Evolutionary conservation across 2,888 invertebrate species (phyloP).

Genomic region (Anticlea derivata): DNA sequence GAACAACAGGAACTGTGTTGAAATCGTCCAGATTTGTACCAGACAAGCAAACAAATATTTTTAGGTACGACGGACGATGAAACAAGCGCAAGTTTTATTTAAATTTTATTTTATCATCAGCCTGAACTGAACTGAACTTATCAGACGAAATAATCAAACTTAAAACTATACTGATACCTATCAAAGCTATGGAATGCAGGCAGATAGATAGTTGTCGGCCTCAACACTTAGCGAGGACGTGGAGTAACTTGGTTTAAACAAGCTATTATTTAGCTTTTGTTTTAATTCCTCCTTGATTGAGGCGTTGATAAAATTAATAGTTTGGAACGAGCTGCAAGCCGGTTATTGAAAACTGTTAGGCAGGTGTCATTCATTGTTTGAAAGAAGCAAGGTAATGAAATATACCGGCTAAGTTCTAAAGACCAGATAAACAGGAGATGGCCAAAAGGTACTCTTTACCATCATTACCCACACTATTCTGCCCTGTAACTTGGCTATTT

Average conservation of each 20-base stretch:
- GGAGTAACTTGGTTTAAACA: conserved; percentile 50
- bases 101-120: not conserved
- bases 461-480: too few species aligned
- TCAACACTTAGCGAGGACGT: conserved; percentile 69
- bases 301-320: conserved; percentile 18
- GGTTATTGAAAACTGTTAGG: conserved; percentile 6
- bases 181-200: conserved; percentile 46
- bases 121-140: not conserved
- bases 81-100: not conserved
- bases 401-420: too few species aligned
- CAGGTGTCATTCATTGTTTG: too few species aligned
- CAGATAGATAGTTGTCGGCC: conserved; percentile 74
- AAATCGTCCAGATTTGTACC: too few species aligned
- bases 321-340: conserved; percentile 6
- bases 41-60: not conserved
- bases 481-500: too few species aligned
- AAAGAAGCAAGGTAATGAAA: too few species aligned
- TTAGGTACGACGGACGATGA: too few species aligned
- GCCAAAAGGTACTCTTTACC: too few species aligned
- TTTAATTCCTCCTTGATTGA: conserved; percentile 21
- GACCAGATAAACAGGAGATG: too few species aligned
- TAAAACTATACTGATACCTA: conserved; percentile 31
- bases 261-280: conserved; percentile 22
- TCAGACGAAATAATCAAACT: conserved; percentile 14
- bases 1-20: too few species aligned